phyloP scores from a whole-genome alignment of 2,113 vertebrate species.

The Phodopus roborovskii region DNA sequence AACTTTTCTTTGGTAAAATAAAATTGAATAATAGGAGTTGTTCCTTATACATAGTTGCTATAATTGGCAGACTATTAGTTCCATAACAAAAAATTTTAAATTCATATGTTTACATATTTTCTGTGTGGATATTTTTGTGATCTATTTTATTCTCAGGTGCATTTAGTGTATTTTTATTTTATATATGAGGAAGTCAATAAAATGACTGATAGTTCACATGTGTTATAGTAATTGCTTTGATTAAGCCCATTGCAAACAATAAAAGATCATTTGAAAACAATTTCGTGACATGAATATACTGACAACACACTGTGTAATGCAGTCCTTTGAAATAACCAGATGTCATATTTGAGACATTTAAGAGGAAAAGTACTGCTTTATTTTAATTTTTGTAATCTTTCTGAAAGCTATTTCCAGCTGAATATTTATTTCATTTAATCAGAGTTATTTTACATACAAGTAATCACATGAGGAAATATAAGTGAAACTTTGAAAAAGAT shows the following conservation, averaged over 20 bases:
- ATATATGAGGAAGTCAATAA: neutral
- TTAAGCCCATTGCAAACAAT: neutral
- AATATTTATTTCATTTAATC: constrained; percentile 7
- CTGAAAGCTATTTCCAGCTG: neutral
- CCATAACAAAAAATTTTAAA: neutral
- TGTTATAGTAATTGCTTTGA: neutral
- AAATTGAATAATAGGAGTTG: neutral
- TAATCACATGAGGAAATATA: constrained; percentile 5
- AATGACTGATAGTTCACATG: neutral
- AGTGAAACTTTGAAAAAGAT: neutral
- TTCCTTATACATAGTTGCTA: constrained; percentile 15
- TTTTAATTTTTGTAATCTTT: neutral
- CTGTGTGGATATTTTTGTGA: neutral
- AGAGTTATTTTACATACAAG: constrained; percentile 6
- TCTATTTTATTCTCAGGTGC: constrained; percentile 4
- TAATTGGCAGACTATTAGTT: neutral
- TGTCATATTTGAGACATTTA: constrained; percentile 32
- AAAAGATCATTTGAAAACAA: constrained; percentile 9
- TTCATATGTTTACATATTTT: neutral
- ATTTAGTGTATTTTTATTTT: constrained; percentile 16
- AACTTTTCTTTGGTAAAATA: neutral
- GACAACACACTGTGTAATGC: neutral
- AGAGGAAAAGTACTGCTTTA: neutral
- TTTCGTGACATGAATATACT: neutral
- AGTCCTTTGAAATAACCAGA: neutral